Percentiles rank a stretch among this genome's conserved stretches.
Evolutionary conservation across 1,140 invertebrate genomes (phyloP).

Genomic region (Drosophila erecta): DNA sequence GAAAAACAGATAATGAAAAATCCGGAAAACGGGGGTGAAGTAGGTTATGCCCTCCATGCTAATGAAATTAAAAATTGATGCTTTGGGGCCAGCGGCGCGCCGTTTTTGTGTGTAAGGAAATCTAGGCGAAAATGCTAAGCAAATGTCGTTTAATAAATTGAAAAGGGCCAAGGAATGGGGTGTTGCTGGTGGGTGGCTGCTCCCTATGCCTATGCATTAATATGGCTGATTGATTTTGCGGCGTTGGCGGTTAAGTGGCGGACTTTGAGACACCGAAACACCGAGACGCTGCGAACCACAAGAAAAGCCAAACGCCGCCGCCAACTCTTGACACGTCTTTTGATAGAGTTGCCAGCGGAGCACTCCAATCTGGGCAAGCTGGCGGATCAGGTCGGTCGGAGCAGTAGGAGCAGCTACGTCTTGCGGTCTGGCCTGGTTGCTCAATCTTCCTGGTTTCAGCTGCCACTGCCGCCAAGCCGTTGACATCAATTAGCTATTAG

Average conservation of each 20-base stretch:
- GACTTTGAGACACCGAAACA: constrained; percentile 41
- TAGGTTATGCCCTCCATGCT: constrained; percentile 53
- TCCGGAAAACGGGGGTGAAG: constrained; percentile 6
- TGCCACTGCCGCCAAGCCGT: constrained; percentile 53
- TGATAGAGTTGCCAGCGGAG: constrained; percentile 55
- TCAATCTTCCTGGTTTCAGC: constrained; percentile 76
- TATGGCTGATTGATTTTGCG: constrained; percentile 76
- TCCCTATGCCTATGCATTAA: constrained; percentile 20
- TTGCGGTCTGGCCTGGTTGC: constrained; percentile 71
- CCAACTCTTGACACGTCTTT: constrained; percentile 69
- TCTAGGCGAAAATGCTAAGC: constrained; percentile 62
- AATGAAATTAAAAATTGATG: constrained; percentile 83
- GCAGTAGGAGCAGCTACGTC: constrained; percentile 26
- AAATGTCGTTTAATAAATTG: constrained; percentile 83
- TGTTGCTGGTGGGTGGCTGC: constrained; percentile 10
- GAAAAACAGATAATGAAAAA: constrained; percentile 80
- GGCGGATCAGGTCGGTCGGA: constrained; percentile 16
- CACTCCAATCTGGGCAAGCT: constrained; percentile 7
- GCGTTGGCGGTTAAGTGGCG: constrained; percentile 56
- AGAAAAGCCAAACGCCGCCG: constrained; percentile 55
- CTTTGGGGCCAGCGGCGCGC: constrained; percentile 65
- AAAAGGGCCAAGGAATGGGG: constrained; percentile 37
- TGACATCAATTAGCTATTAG: constrained; percentile 74
- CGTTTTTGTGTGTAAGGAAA: constrained; percentile 21
- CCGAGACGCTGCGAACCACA: constrained; percentile 25